Evolutionary conservation across 2,113 vertebrate genomes (phyloP), one percentile per base, ranked within the genome.

Genomic region (Thunnus thynnus): DNA sequence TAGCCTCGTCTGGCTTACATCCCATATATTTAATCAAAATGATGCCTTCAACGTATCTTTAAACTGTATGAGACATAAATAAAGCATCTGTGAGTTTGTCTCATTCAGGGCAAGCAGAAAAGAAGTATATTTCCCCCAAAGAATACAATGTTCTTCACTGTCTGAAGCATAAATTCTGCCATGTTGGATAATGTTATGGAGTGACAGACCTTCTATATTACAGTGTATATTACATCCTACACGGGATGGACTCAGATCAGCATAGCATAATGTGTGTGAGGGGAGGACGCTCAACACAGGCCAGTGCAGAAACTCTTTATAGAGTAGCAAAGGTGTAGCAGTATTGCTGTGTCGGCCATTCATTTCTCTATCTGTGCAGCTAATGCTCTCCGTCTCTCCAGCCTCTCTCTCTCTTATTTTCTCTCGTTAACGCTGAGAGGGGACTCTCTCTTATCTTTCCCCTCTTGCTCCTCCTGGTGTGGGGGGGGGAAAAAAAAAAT

Each of bases 391-490:
- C 16, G 4, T 69, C 52, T 47, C 50, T 68, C 60, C 71, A 57
- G 69, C 73, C 76, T 36, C 78, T 66, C 48, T 12, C 61, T 4
- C 60, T 67, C 67, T 69, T 80, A 41, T 77, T 85, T 60, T 51
- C 76, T 89, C 72, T 83, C 68, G 25, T 76, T 86, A 83, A 68
- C n/a, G 56, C 86, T 85, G 72, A 86, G 86, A 75, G 60, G 16
- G 61, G 68, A 80, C 72, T 78, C 70, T 73, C 66, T 84, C 80
- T 87, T 84, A 86, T 92, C 90, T 86, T 72, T 67, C 70, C 30
- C 55, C 76, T 74, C 44, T 84, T 83, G 64, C 71, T 77, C 78
- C 30, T 86, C 30, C 61, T 86, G 69, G 65, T 74, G 51, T 25
- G 41, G 36, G 41, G 14, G 5, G 14, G 1, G 50, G 36, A 30